Evolutionary conservation across 2,888 invertebrate genomes (phyloP).

Genomic region (Melinopterus prodromus): DNA sequence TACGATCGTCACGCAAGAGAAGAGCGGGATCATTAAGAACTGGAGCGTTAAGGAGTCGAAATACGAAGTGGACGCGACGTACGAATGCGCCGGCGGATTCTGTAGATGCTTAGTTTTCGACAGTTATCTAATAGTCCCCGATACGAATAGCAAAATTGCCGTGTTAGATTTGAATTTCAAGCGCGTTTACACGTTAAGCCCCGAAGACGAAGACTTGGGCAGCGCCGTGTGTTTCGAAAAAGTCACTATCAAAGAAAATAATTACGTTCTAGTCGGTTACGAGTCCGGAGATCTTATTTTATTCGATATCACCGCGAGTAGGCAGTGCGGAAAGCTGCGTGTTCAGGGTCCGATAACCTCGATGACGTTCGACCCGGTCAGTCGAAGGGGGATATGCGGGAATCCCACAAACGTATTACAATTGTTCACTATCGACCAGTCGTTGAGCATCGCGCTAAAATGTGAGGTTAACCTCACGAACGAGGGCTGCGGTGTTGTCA

Average conservation of each 20-base stretch:
- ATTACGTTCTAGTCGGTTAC: conserved; percentile 73
- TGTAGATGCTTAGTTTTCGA: conserved; percentile 72
- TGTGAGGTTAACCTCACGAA: conserved; percentile 74
- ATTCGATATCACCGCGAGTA: conserved; percentile 74
- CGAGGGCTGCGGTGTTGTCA: conserved; percentile 75
- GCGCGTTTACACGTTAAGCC: conserved; percentile 58
- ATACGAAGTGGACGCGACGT: conserved; percentile 66
- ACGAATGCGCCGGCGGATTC: conserved; percentile 74
- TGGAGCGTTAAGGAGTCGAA: conserved; percentile 69
- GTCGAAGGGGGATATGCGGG: conserved; percentile 74
- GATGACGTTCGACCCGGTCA: conserved; percentile 73
- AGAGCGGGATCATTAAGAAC: conserved; percentile 73
- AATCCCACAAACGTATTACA: conserved; percentile 70
- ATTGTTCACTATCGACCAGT: conserved; percentile 67
- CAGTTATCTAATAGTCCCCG: conserved; percentile 71
- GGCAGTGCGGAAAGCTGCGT: conserved; percentile 66
- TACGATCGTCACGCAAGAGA: conserved; percentile 77
- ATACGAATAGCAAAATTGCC: conserved; percentile 66
- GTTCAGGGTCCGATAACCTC: conserved; percentile 73
- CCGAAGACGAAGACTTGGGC: conserved; percentile 64
- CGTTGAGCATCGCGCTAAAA: conserved; percentile 66
- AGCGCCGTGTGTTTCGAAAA: conserved; percentile 73
- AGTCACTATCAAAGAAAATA: conserved; percentile 60
- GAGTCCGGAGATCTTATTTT: conserved; percentile 77
- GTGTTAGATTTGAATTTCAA: conserved; percentile 59